Conservation (phyloP, 2,888 invertebrate species). For the Antitype chi region DNA sequence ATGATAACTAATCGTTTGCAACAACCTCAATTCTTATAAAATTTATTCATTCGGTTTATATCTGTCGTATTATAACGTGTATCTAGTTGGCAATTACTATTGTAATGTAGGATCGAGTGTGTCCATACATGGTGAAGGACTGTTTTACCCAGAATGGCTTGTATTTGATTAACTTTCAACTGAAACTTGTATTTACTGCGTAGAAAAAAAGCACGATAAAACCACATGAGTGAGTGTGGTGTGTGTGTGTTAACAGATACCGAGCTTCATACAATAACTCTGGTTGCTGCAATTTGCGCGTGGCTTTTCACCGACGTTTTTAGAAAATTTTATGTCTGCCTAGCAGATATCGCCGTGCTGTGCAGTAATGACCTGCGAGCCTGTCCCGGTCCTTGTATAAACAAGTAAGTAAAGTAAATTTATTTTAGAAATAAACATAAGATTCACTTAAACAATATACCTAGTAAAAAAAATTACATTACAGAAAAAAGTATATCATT, state of each 20-base stretch:
- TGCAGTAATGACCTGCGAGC: background rate
- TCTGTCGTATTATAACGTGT: conserved; percentile 6
- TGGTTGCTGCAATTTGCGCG: background rate
- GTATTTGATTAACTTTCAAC: conserved; percentile 56
- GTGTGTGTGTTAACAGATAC: background rate
- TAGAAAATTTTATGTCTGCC: background rate
- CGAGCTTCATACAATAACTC: background rate
- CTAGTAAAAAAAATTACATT: too few relatives aligned
- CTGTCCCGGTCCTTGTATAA: background rate
- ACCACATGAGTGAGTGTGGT: background rate
- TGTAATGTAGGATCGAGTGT: conserved; percentile 13
- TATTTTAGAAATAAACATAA: too few relatives aligned
- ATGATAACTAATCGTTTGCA: conserved; percentile 11
- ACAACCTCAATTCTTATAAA: conserved; percentile 12
- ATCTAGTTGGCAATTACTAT: conserved; percentile 25
- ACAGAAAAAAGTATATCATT: too few relatives aligned
- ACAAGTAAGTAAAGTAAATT: too few relatives aligned
- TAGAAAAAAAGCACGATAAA: conserved; percentile 7
- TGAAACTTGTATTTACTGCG: conserved; percentile 29
- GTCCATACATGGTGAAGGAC: conserved; percentile 43
- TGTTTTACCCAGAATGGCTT: conserved; percentile 17
- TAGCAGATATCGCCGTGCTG: background rate
- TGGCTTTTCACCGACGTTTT: background rate
- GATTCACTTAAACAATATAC: too few relatives aligned
- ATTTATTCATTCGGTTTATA: conserved; percentile 8